Evolutionary conservation across 1,140 invertebrate genomes (phyloP).

Genomic region (Mycetomoellerius zeteki): DNA sequence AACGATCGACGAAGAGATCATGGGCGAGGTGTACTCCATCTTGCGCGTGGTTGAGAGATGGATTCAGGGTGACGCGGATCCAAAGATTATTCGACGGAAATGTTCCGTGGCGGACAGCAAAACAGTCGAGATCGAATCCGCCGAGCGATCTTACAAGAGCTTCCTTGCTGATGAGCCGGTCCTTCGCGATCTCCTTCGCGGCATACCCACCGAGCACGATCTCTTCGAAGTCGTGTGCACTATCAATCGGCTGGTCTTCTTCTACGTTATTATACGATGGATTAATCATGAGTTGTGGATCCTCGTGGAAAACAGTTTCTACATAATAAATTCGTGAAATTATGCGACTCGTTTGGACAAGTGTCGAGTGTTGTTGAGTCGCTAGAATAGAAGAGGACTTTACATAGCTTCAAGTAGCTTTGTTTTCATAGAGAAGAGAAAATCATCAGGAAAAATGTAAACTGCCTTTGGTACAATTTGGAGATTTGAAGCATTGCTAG

Average conservation of each 20-base stretch:
- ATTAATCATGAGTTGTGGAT: constrained; percentile 78
- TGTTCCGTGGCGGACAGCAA: not conserved
- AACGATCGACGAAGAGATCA: constrained; percentile 27
- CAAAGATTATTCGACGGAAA: not conserved
- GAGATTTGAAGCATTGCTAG: not conserved
- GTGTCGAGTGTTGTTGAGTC: not conserved
- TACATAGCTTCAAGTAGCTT: not conserved
- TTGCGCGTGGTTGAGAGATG: constrained; percentile 34
- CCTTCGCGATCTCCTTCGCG: constrained; percentile 70
- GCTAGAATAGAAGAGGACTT: not conserved
- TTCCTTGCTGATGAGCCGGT: constrained; percentile 63
- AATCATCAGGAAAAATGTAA: not conserved
- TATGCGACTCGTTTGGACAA: not conserved
- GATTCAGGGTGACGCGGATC: not conserved
- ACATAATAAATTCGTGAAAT: constrained; percentile 22
- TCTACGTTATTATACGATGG: constrained; percentile 77
- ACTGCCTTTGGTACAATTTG: not conserved
- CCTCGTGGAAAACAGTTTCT: constrained; percentile 62
- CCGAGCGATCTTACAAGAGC: constrained; percentile 13
- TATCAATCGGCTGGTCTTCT: constrained; percentile 76
- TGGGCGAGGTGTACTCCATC: constrained; percentile 64
- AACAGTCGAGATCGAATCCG: not conserved
- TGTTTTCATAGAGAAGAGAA: not conserved
- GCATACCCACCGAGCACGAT: constrained; percentile 60
- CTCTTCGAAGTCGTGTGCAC: constrained; percentile 70